Evolutionary conservation across 1,140 invertebrate genomes (phyloP), one percentile per base, ranked within the genome.

Genomic region (Trichoplusia ni): DNA sequence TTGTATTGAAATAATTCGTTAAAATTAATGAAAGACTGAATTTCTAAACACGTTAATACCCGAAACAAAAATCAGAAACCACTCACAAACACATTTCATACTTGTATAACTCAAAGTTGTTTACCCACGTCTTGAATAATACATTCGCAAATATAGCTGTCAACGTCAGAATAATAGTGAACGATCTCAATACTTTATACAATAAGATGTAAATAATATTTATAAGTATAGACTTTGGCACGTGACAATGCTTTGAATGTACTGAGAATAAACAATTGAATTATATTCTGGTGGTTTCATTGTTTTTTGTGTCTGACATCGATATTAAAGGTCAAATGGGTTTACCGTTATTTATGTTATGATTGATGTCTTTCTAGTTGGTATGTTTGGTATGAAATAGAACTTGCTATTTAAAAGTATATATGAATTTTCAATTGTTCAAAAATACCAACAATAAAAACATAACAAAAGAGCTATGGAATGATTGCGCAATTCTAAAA

Each of bases 241-340:
- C 83, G 67, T 70, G 71, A 74, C 68, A 79, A 79, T 79, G 84
- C 86, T 89, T 89, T 86, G 75, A 81, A 79, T 89, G 86, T 89
- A 89, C 84, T 81, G 80, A 84, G 59, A 85, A 81, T 84, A 89
- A 88, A 85, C 70, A 31, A 79, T 83, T 82, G 68, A 73, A 74
- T 69, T 73, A 77, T 49, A 54, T 75, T 42, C 42, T 65, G 42
- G 19, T 72, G 54, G 61, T 82, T 77, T 84, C 61, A 71, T 77
- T 82, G 23, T 46, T 7, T 46, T n/a, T n/a, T n/a, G n/a, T n/a
- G n/a, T n/a, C n/a, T n/a, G n/a, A n/a, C n/a, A n/a, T n/a, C n/a
- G n/a, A n/a, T n/a, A n/a, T n/a, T n/a, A n/a, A n/a, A n/a, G n/a
- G n/a, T n/a, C n/a, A n/a, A n/a, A n/a, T n/a, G n/a, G n/a, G n/a